phyloP scores from a whole-genome alignment of 23 tunicate species.

The Aplidium turbinatum region DNA sequence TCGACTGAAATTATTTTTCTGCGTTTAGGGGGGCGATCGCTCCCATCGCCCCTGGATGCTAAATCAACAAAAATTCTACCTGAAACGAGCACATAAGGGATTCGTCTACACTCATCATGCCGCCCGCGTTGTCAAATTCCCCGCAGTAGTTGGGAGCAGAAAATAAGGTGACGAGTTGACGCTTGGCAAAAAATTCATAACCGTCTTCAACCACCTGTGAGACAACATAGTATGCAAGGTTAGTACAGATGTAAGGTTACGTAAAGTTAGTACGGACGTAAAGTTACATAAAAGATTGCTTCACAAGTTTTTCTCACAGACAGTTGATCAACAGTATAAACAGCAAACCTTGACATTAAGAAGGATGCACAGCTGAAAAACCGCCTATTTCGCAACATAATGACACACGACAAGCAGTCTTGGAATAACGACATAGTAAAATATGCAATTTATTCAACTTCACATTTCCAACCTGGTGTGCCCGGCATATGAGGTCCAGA shows the following conservation, averaged over 20 bases:
- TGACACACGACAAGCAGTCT: too few species aligned
- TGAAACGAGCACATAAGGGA: slow-evolving; percentile 97
- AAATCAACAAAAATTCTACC: slow-evolving; percentile 27
- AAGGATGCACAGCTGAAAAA: too few species aligned
- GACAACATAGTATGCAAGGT: slow-evolving; percentile 1
- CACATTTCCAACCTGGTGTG: slow-evolving; percentile 81
- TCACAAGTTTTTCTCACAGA: neutral
- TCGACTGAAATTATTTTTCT: too few species aligned
- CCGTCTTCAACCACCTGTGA: slow-evolving; percentile 96
- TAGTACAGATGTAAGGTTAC: neutral
- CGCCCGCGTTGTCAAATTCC: slow-evolving; percentile 99
- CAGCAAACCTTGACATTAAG: too few species aligned
- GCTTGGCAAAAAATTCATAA: slow-evolving; percentile 98
- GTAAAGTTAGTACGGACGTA: neutral
- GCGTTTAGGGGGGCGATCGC: too few species aligned
- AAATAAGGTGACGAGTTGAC: slow-evolving; percentile 95
- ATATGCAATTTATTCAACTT: too few species aligned
- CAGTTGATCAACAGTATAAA: too few species aligned
- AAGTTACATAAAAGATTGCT: neutral
- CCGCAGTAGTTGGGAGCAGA: slow-evolving; percentile 99
- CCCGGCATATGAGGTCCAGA: slow-evolving; percentile 87
- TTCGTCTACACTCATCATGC: slow-evolving; percentile 99
- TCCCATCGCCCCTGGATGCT: too few species aligned
- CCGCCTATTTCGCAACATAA: too few species aligned
- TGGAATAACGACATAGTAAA: too few species aligned